A percentile compares a stretch with the other conserved stretches of the same genome.
phyloP scores from a whole-genome alignment of 2,797 vertebrate species.

The Huso huso region DNA sequence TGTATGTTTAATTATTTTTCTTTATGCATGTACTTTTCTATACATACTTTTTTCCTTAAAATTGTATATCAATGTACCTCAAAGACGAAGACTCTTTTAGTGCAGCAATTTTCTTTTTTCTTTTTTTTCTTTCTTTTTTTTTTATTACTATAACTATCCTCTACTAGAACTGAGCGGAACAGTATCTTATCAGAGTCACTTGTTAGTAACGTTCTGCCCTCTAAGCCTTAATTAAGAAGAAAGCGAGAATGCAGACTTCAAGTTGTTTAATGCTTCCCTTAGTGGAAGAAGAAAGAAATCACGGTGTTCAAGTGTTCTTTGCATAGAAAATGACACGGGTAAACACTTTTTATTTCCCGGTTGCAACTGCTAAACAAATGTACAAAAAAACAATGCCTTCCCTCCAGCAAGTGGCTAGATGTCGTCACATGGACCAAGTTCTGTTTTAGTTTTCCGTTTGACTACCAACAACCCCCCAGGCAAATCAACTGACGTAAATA shows the following conservation, averaged over 20 bases:
- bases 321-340: neutral
- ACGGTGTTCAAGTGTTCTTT: neutral
- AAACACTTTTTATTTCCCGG: neutral
- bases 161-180: no score
- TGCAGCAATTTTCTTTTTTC: no score
- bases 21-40: neutral
- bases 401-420: constrained; percentile 16
- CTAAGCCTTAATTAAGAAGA: no score
- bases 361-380: constrained; percentile 1
- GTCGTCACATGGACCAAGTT: constrained; percentile 56
- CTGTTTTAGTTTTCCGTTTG: constrained; percentile 32
- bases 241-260: neutral
- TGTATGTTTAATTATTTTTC: neutral
- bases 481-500: constrained; percentile 34
- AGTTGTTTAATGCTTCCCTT: neutral
- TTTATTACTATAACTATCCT: no score
- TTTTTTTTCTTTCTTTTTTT: no score
- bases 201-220: no score
- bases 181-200: no score
- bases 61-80: neutral
- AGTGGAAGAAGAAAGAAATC: neutral
- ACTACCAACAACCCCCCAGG: constrained; percentile 41
- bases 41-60: neutral
- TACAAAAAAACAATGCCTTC: constrained; percentile 23
- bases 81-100: neutral